Conservation (phyloP, 2,888 invertebrate genomes). For the Rhimphoctona megacephalus region DNA sequence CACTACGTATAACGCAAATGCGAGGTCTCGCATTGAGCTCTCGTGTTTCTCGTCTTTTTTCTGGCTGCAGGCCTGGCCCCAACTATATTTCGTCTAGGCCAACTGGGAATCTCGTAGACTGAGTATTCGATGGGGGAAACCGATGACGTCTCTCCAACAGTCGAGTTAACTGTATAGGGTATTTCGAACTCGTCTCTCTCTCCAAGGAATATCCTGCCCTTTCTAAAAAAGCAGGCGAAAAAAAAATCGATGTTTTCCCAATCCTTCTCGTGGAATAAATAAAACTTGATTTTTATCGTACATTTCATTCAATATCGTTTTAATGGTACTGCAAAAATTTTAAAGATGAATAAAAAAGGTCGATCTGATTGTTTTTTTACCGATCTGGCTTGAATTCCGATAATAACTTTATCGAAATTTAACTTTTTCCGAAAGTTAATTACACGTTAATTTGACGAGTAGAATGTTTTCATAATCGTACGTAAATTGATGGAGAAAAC, state of each 20-base stretch:
- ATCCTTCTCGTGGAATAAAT: neutral
- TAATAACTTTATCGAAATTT: neutral
- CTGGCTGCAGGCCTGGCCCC: conserved; percentile 34
- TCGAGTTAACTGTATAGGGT: conserved; percentile 13
- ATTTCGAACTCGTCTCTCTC: conserved; percentile 2
- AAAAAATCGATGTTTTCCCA: neutral
- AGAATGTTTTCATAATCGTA: neutral
- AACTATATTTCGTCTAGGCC: conserved; percentile 21
- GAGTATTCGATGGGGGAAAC: conserved; percentile 22
- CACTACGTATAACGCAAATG: conserved; percentile 50
- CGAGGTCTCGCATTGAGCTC: conserved; percentile 21
- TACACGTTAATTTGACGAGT: neutral
- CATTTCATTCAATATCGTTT: neutral
- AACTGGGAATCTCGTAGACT: conserved; percentile 31
- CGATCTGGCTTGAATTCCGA: no score
- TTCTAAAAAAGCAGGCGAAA: neutral
- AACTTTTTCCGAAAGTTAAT: neutral
- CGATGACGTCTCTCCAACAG: neutral
- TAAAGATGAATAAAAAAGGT: neutral
- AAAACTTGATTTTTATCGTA: neutral
- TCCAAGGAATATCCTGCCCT: neutral
- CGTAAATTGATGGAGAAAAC: neutral
- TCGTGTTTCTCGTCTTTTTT: conserved; percentile 35
- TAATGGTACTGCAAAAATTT: neutral
- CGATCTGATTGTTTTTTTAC: neutral